Evolutionary conservation across 2,888 invertebrate genomes (phyloP), one percentile per base, ranked within the genome.

Genomic region (Cephus sareptanus): DNA sequence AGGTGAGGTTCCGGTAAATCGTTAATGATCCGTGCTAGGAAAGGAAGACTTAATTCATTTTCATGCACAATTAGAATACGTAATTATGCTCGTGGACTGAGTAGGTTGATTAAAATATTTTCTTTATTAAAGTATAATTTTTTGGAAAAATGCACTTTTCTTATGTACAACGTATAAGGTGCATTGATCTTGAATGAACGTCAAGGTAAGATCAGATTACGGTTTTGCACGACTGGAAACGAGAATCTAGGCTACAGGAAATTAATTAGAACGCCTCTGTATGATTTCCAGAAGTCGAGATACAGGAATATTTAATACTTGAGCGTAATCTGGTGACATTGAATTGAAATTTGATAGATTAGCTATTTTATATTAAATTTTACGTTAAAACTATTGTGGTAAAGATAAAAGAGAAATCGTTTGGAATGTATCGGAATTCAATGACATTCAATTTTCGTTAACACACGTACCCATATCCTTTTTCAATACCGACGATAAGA

Each of bases 1-100:
- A 81, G 79, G 81, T 81, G 74, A 81, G 77, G 40, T 33, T 70
- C 56, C 56, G 56, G 56, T 56, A 56, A 15, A 56, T 56, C 56
- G 56, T 56, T 56, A 56, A 23, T 56, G 56, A 56, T 56, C 56
- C 56, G 2, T 56, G 56, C 56, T 56, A 9, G 56, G 56, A 23
- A 9, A 9, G 23, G 56, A 56, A 23, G 56, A 56, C 23, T 9
- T 6, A 56, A 56, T 23, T 56, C 23, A 40, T 6, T 40, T 40
- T 40, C 40, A 23, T 40, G 40, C 23, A 23, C 15, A 6, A 15
- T 40, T 6, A 40, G 15, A 6, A 23, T 15, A 40, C 40, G 15
- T 23, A 9, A 23, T 15, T 56, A 2, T 15, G 9, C 23, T 56
- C 23, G 2, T 6, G 6, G 23, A 56, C 2, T 56, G 9, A 56